These are phyloP conservation scores for Parochlus steinenii DNA, from an alignment of 2,888 invertebrate species.

Conservation along the genomic window DNA sequence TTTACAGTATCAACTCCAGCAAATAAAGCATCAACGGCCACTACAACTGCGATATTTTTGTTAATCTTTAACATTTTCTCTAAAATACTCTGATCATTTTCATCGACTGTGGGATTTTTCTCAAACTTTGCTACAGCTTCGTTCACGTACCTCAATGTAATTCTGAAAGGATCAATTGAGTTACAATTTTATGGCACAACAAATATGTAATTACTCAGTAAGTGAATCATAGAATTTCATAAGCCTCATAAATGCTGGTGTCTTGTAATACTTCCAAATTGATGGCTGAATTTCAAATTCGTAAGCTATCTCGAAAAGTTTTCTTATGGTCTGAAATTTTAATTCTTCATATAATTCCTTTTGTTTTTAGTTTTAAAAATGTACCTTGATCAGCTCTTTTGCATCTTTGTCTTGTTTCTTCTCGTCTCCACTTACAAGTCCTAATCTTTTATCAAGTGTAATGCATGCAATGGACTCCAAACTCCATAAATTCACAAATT, in stretches of 20 bases:
- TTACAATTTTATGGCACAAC: neutral
- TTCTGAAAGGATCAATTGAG: slow-evolving; percentile 2
- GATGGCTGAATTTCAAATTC: slow-evolving; percentile 24
- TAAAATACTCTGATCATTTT: slow-evolving; percentile 30
- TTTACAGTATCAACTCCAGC: slow-evolving; percentile 43
- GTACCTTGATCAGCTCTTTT: slow-evolving; percentile 1
- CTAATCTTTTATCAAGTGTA: slow-evolving; percentile 27
- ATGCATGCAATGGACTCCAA: slow-evolving; percentile 35
- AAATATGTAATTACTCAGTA: slow-evolving; percentile 23
- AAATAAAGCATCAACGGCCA: slow-evolving; percentile 39
- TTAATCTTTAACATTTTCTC: slow-evolving; percentile 34
- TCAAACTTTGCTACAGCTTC: slow-evolving; percentile 23
- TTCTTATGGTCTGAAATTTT: slow-evolving; percentile 11
- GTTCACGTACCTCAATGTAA: slow-evolving; percentile 25
- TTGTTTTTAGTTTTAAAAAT: neutral
- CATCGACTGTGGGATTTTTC: slow-evolving; percentile 12
- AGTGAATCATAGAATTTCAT: slow-evolving; percentile 26
- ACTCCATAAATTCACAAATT: slow-evolving; percentile 38
- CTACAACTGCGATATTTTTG: slow-evolving; percentile 33
- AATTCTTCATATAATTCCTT: slow-evolving; percentile 18
- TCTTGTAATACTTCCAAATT: slow-evolving; percentile 22
- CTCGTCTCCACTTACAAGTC: slow-evolving; percentile 18
- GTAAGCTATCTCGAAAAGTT: slow-evolving; percentile 11
- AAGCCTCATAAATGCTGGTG: slow-evolving; percentile 22
- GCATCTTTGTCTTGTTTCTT: slow-evolving; percentile 9